phyloP scores from a whole-genome alignment of 2,888 invertebrate genomes.

The Cataglyphis livida region DNA sequence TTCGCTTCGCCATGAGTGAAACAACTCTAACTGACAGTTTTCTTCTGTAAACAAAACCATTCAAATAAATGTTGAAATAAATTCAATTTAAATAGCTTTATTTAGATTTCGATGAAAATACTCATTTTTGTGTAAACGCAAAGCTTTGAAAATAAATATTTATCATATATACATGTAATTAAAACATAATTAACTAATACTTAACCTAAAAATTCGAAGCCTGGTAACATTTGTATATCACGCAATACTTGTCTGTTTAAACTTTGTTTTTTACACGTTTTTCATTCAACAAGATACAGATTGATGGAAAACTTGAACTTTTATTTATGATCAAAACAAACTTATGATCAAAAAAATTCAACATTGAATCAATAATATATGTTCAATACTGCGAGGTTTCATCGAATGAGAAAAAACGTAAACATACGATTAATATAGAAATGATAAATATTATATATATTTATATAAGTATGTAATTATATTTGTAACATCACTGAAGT shows the following conservation, averaged over 20 bases:
- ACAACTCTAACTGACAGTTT: conserved; percentile 72
- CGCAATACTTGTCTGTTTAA: conserved; percentile 70
- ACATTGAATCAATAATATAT: neutral
- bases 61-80: neutral
- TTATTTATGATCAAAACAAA: neutral
- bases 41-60: neutral
- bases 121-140: neutral
- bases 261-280: conserved; percentile 21
- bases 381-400: neutral
- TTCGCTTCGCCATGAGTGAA: conserved; percentile 80
- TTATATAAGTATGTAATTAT: neutral
- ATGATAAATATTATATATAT: neutral
- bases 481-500: neutral
- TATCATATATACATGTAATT: neutral
- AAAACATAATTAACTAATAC: conserved; percentile 43
- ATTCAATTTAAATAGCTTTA: neutral
- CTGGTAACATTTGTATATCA: conserved; percentile 79
- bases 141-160: neutral
- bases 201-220: conserved; percentile 77
- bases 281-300: neutral
- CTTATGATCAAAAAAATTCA: neutral
- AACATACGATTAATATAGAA: neutral
- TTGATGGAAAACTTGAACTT: neutral
- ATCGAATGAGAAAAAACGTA: neutral
- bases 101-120: neutral